Evolutionary conservation across 2,888 invertebrate species (phyloP), one percentile per base, ranked within the genome.

Genomic region (Lottia scabra): DNA sequence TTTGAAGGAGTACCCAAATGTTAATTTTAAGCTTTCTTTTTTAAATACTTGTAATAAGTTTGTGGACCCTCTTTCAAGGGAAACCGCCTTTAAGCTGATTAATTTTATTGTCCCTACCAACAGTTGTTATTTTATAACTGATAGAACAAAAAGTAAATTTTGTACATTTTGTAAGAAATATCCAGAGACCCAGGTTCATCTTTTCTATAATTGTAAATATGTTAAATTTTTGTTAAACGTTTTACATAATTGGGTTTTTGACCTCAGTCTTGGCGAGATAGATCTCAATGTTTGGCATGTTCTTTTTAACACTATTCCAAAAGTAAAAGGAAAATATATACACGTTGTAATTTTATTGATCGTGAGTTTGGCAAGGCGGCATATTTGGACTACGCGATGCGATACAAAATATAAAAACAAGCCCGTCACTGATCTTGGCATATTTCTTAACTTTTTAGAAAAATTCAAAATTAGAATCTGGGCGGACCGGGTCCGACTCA

Each of bases 221-320:
- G 56, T 56, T 56, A 56, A 56, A 19, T 15, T 19, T 19, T 56
- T 56, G 13, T 56, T 19, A 23, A 23, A 56, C 10, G 23, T 15
- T 15, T 10, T 56, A 19, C 56, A 56, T 56, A 56, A 56, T 56
- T 19, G 56, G 56, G 56, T 56, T 56, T 56, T 56, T 56, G 56
- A 56, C 56, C 56, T 56, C 23, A 56, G 56, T 56, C 15, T 56
- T 10, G 23, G 56, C 12, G 19, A 56, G 56, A 56, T 56, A 56
- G 23, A 56, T 56, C 56, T 56, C 56, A 56, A 56, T 56, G 56
- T 56, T 56, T 56, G 56, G 56, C 56, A 56, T 56, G 56, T 56
- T 56, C 15, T 56, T 13, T 56, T 56, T 56, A 56, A 56, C 19
- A 56, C 56, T 19, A 56, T 56, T 56, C 56, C 56, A 56, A 19